Evolutionary conservation across 2,888 invertebrate genomes (phyloP), one percentile per base, ranked within the genome.

Genomic region (Protodeltote pygarga): DNA sequence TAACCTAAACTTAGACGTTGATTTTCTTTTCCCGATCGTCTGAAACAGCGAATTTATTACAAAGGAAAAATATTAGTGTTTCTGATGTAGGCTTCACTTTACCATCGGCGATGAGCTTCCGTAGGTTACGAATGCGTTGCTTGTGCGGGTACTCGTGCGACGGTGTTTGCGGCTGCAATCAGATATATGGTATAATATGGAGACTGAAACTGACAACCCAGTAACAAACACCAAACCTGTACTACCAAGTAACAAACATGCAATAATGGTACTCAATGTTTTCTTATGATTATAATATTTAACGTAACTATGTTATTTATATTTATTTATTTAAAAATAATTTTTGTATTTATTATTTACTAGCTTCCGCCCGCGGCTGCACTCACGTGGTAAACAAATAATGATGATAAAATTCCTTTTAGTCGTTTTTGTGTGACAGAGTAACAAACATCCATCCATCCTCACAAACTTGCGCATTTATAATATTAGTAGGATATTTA

Each of bases 61-160:
- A 92, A 17, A 92, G 85, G 78, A 92, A 92, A 71, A 91, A 92
- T 65, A 92, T 92, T 3, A 92, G 78, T 9, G 87, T 90, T 67
- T 92, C 92, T 1, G 86, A 75, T 8, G 87, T 88, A n/a, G 92
- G 87, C 53, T 89, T 88, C 25, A 92, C 83, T 70, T 91, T 92
- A 38, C 89, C 91, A 41, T 88, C 85, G 3, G 81, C 82, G 67
- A 92, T 92, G 21, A 92, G 79, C 38, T 82, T 75, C 50, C 92
- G 87, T 54, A 94, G 87, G 79, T 94, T 94, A 57, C 93, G 89
- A 45, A 94, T 90, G 67, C 94, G 93, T 75, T 94, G 93, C 83
- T 93, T 93, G 82, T 94, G 94, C 13, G 94, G 94, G 72, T 93
- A 92, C 79, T 94, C 94, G 78, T 87, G 78, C 15, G 80, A 77